These are phyloP conservation scores for Hozukius guyotensis DNA, from an alignment of 2,797 vertebrate genomes.

Conservation along the genomic window DNA sequence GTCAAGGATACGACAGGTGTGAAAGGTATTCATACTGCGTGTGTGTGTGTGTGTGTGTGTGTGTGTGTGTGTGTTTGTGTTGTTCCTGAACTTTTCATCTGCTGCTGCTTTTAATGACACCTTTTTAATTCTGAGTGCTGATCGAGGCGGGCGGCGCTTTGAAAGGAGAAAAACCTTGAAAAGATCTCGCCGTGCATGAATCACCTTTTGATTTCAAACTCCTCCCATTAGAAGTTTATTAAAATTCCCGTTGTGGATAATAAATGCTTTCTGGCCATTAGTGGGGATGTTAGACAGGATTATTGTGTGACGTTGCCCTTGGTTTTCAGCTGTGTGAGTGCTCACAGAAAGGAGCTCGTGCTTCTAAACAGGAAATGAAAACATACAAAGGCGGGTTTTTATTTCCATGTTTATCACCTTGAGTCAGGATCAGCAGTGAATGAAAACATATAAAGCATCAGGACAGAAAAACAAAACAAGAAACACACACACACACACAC, in stretches of 20 bases:
- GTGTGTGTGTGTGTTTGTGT: neutral
- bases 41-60: neutral
- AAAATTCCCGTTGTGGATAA: conserved; percentile 62
- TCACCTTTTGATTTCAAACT: conserved; percentile 54
- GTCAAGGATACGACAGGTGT: neutral
- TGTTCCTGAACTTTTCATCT: conserved; percentile 18
- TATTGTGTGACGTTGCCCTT: conserved; percentile 62
- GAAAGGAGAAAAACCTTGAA: conserved; percentile 66
- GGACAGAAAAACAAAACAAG: conserved; percentile 39
- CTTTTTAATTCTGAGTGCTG: conserved; percentile 56
- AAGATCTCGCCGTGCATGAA: conserved; percentile 46
- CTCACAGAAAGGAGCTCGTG: conserved; percentile 23
- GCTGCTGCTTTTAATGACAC: conserved; percentile 63
- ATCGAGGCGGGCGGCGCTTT: conserved; percentile 35
- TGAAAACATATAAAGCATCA: conserved; percentile 53
- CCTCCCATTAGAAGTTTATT: conserved; percentile 66
- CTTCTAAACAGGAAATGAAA: conserved; percentile 58
- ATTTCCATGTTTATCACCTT: conserved; percentile 72
- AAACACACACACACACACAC: conserved; percentile 14
- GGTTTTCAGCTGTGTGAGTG: conserved; percentile 35
- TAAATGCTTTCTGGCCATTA: conserved; percentile 70
- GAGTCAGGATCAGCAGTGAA: conserved; percentile 53
- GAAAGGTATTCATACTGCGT: neutral
- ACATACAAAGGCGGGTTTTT: conserved; percentile 64
- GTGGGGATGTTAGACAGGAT: conserved; percentile 38